Evolutionary conservation across 2,888 invertebrate genomes (phyloP).

Genomic region (Drosophila mercatorum): DNA sequence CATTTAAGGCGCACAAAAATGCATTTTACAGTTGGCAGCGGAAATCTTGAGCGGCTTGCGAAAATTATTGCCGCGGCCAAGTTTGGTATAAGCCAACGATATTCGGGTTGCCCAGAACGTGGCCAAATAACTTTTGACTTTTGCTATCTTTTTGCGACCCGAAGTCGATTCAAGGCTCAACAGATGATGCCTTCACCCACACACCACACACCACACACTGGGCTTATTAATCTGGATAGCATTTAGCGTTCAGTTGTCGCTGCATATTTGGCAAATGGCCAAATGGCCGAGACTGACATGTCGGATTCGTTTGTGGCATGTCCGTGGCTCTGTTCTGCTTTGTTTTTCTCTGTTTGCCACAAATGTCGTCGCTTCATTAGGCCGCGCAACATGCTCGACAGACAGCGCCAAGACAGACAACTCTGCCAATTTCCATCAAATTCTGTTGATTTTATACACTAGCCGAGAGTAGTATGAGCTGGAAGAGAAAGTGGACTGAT

Average conservation of each 20-base stretch:
- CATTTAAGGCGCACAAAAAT: constrained; percentile 71
- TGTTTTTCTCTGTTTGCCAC: constrained; percentile 3
- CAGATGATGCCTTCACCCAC: constrained; percentile 41
- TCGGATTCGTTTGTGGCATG: constrained; percentile 43
- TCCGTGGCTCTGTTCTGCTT: constrained; percentile 16
- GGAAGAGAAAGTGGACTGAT: background rate
- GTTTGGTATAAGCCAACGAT: constrained; percentile 57
- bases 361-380: constrained; percentile 75
- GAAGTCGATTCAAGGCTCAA: constrained; percentile 38
- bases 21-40: constrained; percentile 71
- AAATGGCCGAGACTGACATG: constrained; percentile 46
- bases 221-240: constrained; percentile 73
- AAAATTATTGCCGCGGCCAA: constrained; percentile 74
- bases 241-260: constrained; percentile 68
- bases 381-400: constrained; percentile 52
- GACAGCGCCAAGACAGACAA: constrained; percentile 61
- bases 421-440: constrained; percentile 78
- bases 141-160: constrained; percentile 54
- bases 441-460: constrained; percentile 38
- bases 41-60: constrained; percentile 74
- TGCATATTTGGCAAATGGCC: constrained; percentile 70
- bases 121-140: constrained; percentile 70
- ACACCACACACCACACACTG: constrained; percentile 33
- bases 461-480: background rate
- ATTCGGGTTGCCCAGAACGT: constrained; percentile 43